A percentile compares a stretch with the other conserved stretches of the same genome.
phyloP scores from a whole-genome alignment of 2,888 invertebrate species.

The Andrena marginata region DNA sequence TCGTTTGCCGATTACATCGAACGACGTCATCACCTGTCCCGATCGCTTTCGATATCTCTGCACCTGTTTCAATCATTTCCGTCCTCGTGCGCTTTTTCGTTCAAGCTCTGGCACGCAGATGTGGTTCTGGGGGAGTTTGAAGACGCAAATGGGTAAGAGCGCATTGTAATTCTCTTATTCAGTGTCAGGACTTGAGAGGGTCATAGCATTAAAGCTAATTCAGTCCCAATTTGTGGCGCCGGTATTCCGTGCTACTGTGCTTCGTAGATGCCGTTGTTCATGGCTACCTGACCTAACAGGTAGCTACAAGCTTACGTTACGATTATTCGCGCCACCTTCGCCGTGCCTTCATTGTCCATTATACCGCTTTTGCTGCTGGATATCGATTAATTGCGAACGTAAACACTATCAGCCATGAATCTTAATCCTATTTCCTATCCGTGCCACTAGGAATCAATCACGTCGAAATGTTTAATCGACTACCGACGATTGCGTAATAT shows the following conservation, averaged over 20 bases:
- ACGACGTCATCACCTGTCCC: slow-evolving; percentile 47
- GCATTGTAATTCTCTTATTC: neutral
- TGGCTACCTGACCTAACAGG: neutral
- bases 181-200: neutral
- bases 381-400: slow-evolving; percentile 39
- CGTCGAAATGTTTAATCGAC: slow-evolving; percentile 11
- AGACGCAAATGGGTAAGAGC: no score
- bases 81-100: neutral
- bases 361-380: slow-evolving; percentile 12
- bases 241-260: neutral
- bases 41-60: slow-evolving; percentile 15
- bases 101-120: neutral
- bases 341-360: slow-evolving; percentile 14
- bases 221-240: no score
- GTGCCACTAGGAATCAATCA: slow-evolving; percentile 31
- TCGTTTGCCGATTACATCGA: slow-evolving; percentile 72
- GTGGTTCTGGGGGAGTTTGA: neutral
- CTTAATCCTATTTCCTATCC: slow-evolving; percentile 31
- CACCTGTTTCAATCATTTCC: slow-evolving; percentile 33
- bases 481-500: neutral
- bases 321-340: neutral
- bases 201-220: no score
- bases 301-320: neutral
- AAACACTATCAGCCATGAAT: slow-evolving; percentile 22
- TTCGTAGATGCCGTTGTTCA: neutral